Conservation (phyloP, 2,797 vertebrate species). For the Schizothorax lantsangensis region DNA sequence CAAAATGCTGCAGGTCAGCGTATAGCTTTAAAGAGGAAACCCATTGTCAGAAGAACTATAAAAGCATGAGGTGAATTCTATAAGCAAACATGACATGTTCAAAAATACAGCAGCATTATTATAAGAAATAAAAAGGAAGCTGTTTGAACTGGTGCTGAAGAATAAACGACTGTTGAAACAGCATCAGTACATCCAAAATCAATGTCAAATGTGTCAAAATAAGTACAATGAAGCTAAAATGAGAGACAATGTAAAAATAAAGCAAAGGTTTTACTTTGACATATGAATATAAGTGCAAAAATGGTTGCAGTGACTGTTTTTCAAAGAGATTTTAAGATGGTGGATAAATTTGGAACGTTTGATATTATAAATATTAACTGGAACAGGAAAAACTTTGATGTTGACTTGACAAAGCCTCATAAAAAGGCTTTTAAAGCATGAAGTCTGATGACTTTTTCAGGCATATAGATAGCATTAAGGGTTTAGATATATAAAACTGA, state of each 20-base stretch:
- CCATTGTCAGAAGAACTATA: neutral
- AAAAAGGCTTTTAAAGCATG: neutral
- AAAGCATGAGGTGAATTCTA: neutral
- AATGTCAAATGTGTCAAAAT: neutral
- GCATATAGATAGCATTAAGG: neutral
- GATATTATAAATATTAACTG: constrained; percentile 26
- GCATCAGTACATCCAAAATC: neutral
- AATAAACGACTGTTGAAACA: neutral
- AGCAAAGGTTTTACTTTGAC: neutral
- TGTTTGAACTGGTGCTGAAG: neutral
- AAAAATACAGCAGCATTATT: neutral
- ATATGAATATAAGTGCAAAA: neutral
- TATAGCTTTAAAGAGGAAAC: constrained; percentile 8
- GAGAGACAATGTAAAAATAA: neutral
- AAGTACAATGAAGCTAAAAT: neutral
- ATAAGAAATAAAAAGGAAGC: neutral
- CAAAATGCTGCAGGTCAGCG: neutral
- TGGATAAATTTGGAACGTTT: constrained; percentile 18
- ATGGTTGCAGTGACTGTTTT: neutral
- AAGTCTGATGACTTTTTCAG: too few relatives aligned
- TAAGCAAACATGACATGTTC: neutral
- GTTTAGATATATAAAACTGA: too few relatives aligned
- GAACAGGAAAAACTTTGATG: neutral
- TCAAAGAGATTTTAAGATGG: constrained; percentile 9
- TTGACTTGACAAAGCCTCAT: neutral